Percentiles rank a stretch among this genome's conserved stretches.
phyloP scores from a whole-genome alignment of 2,113 vertebrate species.

The Cottus gobio region DNA sequence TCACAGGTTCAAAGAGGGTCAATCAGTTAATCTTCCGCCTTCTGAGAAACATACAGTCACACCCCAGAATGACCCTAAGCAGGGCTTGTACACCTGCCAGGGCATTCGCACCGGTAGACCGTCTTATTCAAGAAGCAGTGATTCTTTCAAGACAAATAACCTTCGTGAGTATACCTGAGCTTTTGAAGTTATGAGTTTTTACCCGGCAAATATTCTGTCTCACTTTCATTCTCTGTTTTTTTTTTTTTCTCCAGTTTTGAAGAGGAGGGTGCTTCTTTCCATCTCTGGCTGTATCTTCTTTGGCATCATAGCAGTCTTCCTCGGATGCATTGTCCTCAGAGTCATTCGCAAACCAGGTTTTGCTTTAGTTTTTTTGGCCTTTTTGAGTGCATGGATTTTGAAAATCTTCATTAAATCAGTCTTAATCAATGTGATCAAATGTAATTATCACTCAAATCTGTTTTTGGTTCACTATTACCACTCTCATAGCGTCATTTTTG shows the following conservation, averaged over 20 bases:
- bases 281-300: slow-evolving; percentile 77
- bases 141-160: slow-evolving; percentile 70
- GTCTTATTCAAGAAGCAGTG: slow-evolving; percentile 49
- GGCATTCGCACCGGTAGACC: slow-evolving; percentile 57
- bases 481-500: neutral
- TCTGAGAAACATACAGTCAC: slow-evolving; percentile 42
- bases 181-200: neutral
- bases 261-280: slow-evolving; percentile 79
- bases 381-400: neutral
- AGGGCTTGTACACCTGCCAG: slow-evolving; percentile 70
- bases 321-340: slow-evolving; percentile 70
- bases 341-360: slow-evolving; percentile 73
- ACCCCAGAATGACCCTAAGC: slow-evolving; percentile 63
- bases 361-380: neutral
- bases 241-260: slow-evolving; percentile 66
- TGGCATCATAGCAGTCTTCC: slow-evolving; percentile 55
- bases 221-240: neutral
- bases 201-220: neutral
- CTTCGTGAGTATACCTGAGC: slow-evolving; percentile 67
- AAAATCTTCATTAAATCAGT: neutral
- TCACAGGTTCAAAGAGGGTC: slow-evolving; percentile 48
- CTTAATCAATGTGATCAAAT: neutral
- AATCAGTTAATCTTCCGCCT: accelerated
- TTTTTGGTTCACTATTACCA: neutral
- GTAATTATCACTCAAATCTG: neutral